A percentile compares a stretch with the other conserved stretches of the same genome.
Evolutionary conservation across 30 jellyfish, hydroid and myxozoan species (phyloP).

Genomic region (Pelagia noctiluca): DNA sequence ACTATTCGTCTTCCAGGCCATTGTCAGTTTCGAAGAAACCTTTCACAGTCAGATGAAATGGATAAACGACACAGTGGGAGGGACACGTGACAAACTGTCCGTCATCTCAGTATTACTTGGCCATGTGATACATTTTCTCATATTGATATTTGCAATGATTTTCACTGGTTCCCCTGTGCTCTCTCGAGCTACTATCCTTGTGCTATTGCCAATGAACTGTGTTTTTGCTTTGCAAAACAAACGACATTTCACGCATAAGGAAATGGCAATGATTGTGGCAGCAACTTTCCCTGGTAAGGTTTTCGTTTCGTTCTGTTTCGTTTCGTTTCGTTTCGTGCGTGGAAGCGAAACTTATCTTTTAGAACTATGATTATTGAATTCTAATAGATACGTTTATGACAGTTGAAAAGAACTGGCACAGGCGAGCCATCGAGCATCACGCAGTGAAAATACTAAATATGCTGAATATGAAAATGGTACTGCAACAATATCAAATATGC

Average conservation of each 20-base stretch:
- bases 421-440: too few relatives aligned
- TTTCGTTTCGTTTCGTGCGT: too few relatives aligned
- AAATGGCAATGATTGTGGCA: constrained; percentile 65
- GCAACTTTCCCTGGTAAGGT: constrained; percentile 80
- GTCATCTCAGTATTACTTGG: constrained; percentile 77
- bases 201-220: constrained; percentile 83
- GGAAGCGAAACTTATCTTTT: too few relatives aligned
- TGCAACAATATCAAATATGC: too few relatives aligned
- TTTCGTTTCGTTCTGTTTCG: too few relatives aligned
- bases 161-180: constrained; percentile 73
- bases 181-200: constrained; percentile 59
- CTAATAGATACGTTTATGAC: too few relatives aligned
- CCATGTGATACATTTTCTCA: constrained; percentile 61
- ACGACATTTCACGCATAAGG: constrained; percentile 73
- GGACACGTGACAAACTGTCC: constrained; percentile 84
- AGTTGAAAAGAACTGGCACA: too few relatives aligned
- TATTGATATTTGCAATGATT: constrained; percentile 53
- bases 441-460: too few relatives aligned
- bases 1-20: constrained; percentile 60
- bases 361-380: too few relatives aligned
- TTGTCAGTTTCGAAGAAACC: constrained; percentile 69
- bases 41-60: constrained; percentile 85
- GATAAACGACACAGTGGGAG: constrained; percentile 91
- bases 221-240: constrained; percentile 66
- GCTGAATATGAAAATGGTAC: too few relatives aligned